These are phyloP conservation scores for Probaryconus sp. DNA, from an alignment of 1,140 invertebrate species.

Conservation along the genomic window DNA sequence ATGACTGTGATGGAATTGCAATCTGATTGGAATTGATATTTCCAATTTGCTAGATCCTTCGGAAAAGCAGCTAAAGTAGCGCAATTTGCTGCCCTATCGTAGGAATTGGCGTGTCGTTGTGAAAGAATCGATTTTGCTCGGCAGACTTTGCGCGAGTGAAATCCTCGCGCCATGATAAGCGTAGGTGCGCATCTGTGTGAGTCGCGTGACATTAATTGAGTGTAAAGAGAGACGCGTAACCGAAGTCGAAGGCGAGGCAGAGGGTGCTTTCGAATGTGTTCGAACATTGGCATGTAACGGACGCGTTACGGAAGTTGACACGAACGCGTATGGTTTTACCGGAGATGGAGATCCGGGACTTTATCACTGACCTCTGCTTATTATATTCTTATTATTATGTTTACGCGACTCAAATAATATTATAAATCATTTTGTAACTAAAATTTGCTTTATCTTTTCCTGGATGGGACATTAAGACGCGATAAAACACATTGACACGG, in stretches of 20 bases:
- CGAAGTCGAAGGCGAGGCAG: slow-evolving; percentile 29
- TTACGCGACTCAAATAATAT: no score
- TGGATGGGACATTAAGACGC: neutral
- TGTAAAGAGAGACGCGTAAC: slow-evolving; percentile 42
- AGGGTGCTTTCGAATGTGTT: slow-evolving; percentile 9
- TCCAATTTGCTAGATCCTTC: no score
- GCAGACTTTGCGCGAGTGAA: slow-evolving; percentile 16
- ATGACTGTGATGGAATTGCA: no score
- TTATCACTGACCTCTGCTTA: slow-evolving; percentile 63
- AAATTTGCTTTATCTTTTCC: neutral
- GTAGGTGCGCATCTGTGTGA: slow-evolving; percentile 25
- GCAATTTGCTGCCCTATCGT: slow-evolving; percentile 1
- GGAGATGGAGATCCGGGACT: slow-evolving; percentile 63
- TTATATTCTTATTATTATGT: no score
- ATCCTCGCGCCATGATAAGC: slow-evolving; percentile 18
- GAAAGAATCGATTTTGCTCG: slow-evolving; percentile 22
- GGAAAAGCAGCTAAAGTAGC: neutral
- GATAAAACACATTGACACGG: no score
- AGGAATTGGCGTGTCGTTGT: neutral
- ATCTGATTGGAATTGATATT: no score
- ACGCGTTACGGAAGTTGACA: slow-evolving; percentile 67
- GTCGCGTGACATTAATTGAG: slow-evolving; percentile 50
- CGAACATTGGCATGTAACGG: slow-evolving; percentile 34
- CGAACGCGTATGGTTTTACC: slow-evolving; percentile 29
- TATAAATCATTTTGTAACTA: no score